Evolutionary conservation across 64 coral and sea anemone species (phyloP).

Genomic region (Cladopsammia gracilis): DNA sequence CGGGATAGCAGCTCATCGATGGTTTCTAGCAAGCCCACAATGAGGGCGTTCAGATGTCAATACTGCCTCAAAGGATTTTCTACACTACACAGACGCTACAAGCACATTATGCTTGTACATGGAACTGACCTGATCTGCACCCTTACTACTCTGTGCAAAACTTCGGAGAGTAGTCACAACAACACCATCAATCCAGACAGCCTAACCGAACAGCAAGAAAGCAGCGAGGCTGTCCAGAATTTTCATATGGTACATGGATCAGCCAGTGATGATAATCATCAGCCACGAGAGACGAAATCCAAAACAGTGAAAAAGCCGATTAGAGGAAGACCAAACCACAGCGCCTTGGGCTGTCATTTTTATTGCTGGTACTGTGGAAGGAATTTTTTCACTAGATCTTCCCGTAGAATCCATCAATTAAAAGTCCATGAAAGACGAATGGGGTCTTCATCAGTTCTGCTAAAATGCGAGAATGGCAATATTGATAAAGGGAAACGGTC

Average conservation of each 20-base stretch:
- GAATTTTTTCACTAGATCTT: not conserved
- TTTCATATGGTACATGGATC: no score
- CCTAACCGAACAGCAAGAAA: no score
- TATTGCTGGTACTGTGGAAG: not conserved
- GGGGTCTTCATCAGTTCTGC: not conserved
- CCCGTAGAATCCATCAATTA: not conserved
- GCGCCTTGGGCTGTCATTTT: not conserved
- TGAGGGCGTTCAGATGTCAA: conserved; percentile 10
- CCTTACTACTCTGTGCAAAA: not conserved
- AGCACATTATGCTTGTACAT: not conserved
- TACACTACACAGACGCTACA: not conserved
- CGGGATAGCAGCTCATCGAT: no score
- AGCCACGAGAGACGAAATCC: no score
- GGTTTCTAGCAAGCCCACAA: not conserved
- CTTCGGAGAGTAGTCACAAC: not conserved
- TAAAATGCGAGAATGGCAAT: not conserved
- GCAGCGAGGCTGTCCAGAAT: not conserved
- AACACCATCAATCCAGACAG: not conserved
- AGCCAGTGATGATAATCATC: no score
- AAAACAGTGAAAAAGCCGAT: no score
- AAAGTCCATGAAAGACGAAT: not conserved
- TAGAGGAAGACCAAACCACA: not conserved
- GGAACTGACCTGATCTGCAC: not conserved
- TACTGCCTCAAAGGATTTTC: not conserved
- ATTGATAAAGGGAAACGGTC: not conserved